Evolutionary conservation across 2,888 invertebrate genomes (phyloP).

Genomic region (Melieria crassipennis): DNA sequence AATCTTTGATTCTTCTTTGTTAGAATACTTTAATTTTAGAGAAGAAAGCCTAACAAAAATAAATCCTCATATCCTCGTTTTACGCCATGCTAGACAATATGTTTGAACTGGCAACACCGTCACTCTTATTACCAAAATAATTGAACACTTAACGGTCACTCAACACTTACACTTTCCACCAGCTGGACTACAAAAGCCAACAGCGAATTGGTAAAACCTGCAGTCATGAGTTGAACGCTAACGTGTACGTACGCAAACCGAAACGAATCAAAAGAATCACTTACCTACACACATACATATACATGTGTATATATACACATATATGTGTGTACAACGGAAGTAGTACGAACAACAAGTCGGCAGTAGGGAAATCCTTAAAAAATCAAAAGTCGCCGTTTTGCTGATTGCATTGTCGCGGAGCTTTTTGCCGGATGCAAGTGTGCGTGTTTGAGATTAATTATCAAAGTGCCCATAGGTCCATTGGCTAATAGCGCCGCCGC

Average conservation of each 20-base stretch:
- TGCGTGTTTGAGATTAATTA: slow-evolving; percentile 53
- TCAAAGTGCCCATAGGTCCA: neutral
- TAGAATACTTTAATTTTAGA: too few species aligned
- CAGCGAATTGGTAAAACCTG: slow-evolving; percentile 31
- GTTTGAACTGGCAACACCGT: slow-evolving; percentile 32
- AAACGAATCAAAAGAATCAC: slow-evolving; percentile 10
- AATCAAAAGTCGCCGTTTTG: neutral
- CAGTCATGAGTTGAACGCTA: slow-evolving; percentile 54
- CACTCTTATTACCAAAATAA: slow-evolving; percentile 5
- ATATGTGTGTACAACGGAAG: slow-evolving; percentile 8
- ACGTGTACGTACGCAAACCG: slow-evolving; percentile 40
- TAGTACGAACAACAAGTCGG: too few species aligned
- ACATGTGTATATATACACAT: too few species aligned
- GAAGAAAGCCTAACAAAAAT: too few species aligned
- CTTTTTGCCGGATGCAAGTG: slow-evolving; percentile 46
- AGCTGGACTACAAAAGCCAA: slow-evolving; percentile 42
- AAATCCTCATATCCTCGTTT: neutral
- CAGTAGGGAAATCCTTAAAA: neutral
- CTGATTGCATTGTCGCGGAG: too few species aligned
- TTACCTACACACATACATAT: too few species aligned
- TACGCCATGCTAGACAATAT: neutral
- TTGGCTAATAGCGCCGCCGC: neutral
- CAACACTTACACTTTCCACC: slow-evolving; percentile 29
- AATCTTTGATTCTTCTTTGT: too few species aligned
- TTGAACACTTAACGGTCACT: slow-evolving; percentile 38